Base-by-base conservation (phyloP, 1,140 invertebrate genomes). In the Pinna nobilis region DNA sequence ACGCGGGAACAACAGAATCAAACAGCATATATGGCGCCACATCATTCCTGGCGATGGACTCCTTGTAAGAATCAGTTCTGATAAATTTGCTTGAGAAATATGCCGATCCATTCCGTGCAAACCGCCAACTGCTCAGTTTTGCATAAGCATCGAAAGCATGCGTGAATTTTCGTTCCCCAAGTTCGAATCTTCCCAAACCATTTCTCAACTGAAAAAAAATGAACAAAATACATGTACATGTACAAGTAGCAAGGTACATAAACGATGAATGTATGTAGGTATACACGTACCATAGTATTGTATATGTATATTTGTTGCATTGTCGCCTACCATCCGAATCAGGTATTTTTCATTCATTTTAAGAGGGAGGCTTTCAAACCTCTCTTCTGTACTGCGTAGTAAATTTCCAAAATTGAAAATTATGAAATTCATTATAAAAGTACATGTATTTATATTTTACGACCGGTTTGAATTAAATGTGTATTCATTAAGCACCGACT, bases 111-210 rank as follows among this genome's bases (percentile, higher is more conserved):
- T 84, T 84, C 35, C 82, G 81, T 1, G 61, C 35, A 70, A 87
- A 84, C 47, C 77, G 65, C 81, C 81, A 87, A 44, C 82, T 86
- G n/a, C 70, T 66, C 7, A 86, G 77, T 68, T 87, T 87, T 5
- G 79, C 79, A 64, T 83, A 86, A 5, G 78, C 84, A 64, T 87
- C 86, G 70, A 87, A 87, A 3, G 81, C 57, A 70, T 87, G 86
- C 0, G 70, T 57, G 33, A 87, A 80, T 3, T 70, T 70, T 15
- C 83, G 55, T 20, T 70, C 25, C 23, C 85, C 85, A 25, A 81
- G 70, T 70, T 82, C 82, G 74, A 82, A 87, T 37, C 67, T 35
- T 32, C 84, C 86, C 13, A 84, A 63, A 18, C 86, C 86, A 69
- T 86, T 86, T 53, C 84, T 67, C 0, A 87, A 77, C 86, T 87